These are phyloP conservation scores for Sarcophilus harrisii DNA, from an alignment of 2,797 vertebrate genomes.

Conservation along the genomic window DNA sequence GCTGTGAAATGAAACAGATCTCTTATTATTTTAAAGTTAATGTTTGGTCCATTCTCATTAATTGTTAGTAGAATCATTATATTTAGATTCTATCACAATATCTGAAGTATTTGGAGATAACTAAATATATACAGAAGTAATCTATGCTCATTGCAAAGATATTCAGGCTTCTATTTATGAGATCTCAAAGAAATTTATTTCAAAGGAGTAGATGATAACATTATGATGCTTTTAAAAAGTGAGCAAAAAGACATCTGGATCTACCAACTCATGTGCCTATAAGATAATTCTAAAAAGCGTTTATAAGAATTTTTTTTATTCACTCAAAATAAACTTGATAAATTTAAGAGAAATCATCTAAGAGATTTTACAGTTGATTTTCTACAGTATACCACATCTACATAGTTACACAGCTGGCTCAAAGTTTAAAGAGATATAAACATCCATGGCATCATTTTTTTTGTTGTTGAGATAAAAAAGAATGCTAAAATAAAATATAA, in stretches of 20 bases:
- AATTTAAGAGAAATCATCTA: neutral
- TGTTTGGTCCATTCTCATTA: neutral
- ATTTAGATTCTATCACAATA: neutral
- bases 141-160: neutral
- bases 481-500: neutral
- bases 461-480: neutral
- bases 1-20: neutral
- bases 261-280: neutral
- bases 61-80: neutral
- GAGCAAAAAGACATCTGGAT: neutral
- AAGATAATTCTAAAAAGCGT: neutral
- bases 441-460: neutral
- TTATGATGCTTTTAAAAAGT: neutral
- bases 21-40: neutral
- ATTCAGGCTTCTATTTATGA: neutral
- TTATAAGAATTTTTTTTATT: neutral
- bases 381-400: neutral
- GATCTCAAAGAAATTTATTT: neutral
- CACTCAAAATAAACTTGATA: neutral
- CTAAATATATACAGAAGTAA: neutral
- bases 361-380: neutral
- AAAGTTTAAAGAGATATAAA: neutral
- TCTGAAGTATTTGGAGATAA: neutral
- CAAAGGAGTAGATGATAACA: neutral
- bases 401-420: neutral